phyloP scores from a whole-genome alignment of 2,113 vertebrate species.

The Lucifuga dentata region DNA sequence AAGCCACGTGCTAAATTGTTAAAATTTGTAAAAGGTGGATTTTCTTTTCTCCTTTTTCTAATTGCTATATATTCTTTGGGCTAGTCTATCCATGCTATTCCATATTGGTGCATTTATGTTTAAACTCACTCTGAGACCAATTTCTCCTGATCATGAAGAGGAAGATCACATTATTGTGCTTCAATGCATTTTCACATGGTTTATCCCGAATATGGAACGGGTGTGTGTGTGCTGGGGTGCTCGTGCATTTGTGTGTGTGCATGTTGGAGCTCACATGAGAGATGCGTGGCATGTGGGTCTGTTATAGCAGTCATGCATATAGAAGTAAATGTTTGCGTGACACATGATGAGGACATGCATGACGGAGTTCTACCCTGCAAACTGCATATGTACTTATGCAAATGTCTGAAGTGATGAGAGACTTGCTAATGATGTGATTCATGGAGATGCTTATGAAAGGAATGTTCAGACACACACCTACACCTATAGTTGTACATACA shows the following conservation, averaged over 20 bases:
- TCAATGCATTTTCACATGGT: conserved; percentile 26
- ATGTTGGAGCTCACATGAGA: conserved; percentile 29
- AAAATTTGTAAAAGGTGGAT: too few relatives aligned
- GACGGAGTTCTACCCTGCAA: conserved; percentile 16
- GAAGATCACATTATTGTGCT: conserved; percentile 37
- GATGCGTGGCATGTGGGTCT: conserved; percentile 42
- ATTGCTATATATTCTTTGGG: too few relatives aligned
- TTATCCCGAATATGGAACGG: conserved; percentile 18
- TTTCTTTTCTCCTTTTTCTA: too few relatives aligned
- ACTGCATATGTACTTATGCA: conserved; percentile 9
- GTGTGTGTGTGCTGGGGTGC: not conserved
- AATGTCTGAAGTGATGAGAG: conserved; percentile 1
- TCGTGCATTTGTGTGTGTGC: conserved; percentile 38
- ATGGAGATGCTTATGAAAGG: too few relatives aligned
- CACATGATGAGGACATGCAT: conserved; percentile 37
- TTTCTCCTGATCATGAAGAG: conserved; percentile 9
- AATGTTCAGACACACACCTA: too few relatives aligned
- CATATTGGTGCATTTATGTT: too few relatives aligned
- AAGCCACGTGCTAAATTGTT: not conserved
- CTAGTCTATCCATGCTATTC: too few relatives aligned
- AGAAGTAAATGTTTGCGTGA: conserved; percentile 51
- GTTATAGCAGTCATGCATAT: conserved; percentile 62
- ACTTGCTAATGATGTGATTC: not conserved
- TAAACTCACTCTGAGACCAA: conserved; percentile 38
- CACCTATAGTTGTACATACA: too few relatives aligned